Evolutionary conservation across 1,140 invertebrate species (phyloP), one percentile per base, ranked within the genome.

Genomic region (Trichoplusia ni): DNA sequence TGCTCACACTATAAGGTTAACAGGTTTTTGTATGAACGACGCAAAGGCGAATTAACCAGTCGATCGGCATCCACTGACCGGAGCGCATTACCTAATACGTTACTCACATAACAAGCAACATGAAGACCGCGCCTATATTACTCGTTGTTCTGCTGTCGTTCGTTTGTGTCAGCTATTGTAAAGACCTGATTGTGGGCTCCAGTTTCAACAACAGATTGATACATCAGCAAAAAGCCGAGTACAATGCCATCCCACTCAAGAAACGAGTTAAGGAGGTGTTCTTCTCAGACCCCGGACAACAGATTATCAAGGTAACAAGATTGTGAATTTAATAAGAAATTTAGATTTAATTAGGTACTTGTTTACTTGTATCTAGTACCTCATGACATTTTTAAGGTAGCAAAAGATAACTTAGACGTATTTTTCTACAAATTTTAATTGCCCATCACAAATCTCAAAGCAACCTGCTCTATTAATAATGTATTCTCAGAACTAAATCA

Each of bases 191-290:
- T 23, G 79, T 87, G n/a, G 87, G 87, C 8, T 82, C 82, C 4
- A 88, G 83, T 71, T 88, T 82, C 51, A 90, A 88, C 62, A 76
- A 76, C 47, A 73, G 84, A 69, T 63, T 90, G 13, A 42, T 88
- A 8, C 84, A 77, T 75, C 81, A 86, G 64, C 73, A 88, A 56
- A 90, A 90, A 56, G 82, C 80, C 2, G 87, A 88, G 54, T 90
- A 90, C 58, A 87, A 81, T 49, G 61, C 84, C 2, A 87, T 90
- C 21, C 87, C 85, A 4, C 42, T 90, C 0, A 90, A 88, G 64
- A 90, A 90, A 47, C 77, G 87, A 56, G 87, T 90, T 18, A 90
- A 90, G 58, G 87, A 90, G 67, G 82, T 85, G 16, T 90, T 90
- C 70, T 90, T 65, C 37, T 84, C 84, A 1, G 87, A 90, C 72